Evolutionary conservation across 2,113 vertebrate species (phyloP), one percentile per base, ranked within the genome.

Genomic region (Hassar affinis): DNA sequence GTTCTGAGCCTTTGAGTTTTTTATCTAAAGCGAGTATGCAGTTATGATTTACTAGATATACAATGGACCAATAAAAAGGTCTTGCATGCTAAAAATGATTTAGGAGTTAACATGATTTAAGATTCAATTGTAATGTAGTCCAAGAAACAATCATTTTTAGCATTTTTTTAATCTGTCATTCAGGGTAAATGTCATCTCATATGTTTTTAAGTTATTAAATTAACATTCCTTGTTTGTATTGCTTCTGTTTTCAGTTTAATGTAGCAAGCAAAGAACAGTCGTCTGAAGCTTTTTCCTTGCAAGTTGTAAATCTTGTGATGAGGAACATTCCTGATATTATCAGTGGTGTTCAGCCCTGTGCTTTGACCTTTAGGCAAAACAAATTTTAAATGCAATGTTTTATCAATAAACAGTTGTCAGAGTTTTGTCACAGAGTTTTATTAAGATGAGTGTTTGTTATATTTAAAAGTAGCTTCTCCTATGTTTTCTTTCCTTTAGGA

Each of bases 221-320:
- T 71, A 18, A 14, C 1, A 22, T 11, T 18, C 30, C 33, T 52
- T 20, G 17, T 52, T 51, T 74, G 3, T 30, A 30, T 51, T 35
- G 42, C 35, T 2, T 35, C 33, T 54, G 6, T 56, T 77, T 77
- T 20, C 30, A 35, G 33, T 3, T 77, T 56, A 77, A 2, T 77
- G 74, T 75, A 51, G 30, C 1, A 3, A 52, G 10, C 8, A n/a
- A 4, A 30, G 14, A 64, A 17, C 5, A 33, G 5, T 62, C 30
- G 27, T 27, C 33, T 3, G 45, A 52, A 30, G 72, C 6, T 33
- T 75, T 75, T 52, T 30, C 1, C 27, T 52, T 75, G 49, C 47
- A 75, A 30, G 72, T 20, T 52, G 72, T 52, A 30, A 49, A 52
- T 52, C 72, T 52, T 51, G n/a, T 75, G 72, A 52, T 49, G n/a